Evolutionary conservation across 2,888 invertebrate species (phyloP).

Genomic region (Dryomyza anilis): DNA sequence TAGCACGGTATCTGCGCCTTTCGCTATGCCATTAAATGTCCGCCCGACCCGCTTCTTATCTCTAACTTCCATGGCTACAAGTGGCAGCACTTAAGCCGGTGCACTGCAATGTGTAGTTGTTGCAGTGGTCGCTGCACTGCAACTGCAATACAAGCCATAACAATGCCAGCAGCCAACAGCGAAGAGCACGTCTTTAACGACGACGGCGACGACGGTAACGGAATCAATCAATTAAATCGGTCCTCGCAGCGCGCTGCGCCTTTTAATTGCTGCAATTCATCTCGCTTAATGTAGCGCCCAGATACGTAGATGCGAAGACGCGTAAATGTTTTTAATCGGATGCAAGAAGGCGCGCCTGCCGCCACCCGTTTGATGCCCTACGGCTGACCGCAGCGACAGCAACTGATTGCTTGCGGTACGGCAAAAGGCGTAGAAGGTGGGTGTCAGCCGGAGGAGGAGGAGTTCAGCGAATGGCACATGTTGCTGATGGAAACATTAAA

Average conservation of each 20-base stretch:
- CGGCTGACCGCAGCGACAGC: not conserved
- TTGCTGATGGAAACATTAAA: slow-evolving; percentile 16
- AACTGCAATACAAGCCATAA: not conserved
- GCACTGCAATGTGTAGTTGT: too few species aligned
- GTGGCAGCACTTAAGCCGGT: too few species aligned
- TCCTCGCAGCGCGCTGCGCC: slow-evolving; percentile 27
- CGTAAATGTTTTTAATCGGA: slow-evolving; percentile 31
- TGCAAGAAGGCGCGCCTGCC: not conserved
- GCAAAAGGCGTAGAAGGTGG: not conserved
- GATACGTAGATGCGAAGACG: slow-evolving; percentile 11
- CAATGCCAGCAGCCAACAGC: not conserved
- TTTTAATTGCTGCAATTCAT: slow-evolving; percentile 38
- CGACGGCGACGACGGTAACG: not conserved
- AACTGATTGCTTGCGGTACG: not conserved
- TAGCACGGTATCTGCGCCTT: too few species aligned
- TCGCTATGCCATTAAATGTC: too few species aligned
- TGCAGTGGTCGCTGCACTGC: too few species aligned
- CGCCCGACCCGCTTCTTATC: too few species aligned
- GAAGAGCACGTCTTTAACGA: not conserved
- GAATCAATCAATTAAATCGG: slow-evolving; percentile 17
- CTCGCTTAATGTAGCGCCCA: slow-evolving; percentile 3
- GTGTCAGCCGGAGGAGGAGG: not conserved
- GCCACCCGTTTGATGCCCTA: not conserved
- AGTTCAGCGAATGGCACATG: not conserved
- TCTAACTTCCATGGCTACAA: too few species aligned